Conservation (phyloP, 2,888 invertebrate species). For the Teleogryllus oceanicus region DNA sequence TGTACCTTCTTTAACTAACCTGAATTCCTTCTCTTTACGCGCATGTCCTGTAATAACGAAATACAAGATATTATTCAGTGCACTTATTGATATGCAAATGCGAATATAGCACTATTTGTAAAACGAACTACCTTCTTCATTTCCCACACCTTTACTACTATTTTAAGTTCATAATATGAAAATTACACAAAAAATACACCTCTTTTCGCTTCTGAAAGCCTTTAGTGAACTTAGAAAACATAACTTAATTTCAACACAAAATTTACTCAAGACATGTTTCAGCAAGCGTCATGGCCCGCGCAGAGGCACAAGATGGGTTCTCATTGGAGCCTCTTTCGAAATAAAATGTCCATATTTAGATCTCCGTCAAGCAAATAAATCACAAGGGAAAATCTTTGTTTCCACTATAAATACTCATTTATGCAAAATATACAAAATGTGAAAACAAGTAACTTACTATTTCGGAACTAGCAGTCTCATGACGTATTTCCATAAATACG, state of each 20-base stretch:
- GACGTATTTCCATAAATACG: constrained; percentile 38
- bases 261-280: constrained; percentile 32
- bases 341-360: constrained; percentile 35
- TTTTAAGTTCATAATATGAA: background rate
- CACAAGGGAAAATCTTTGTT: constrained; percentile 5
- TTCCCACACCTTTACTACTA: background rate
- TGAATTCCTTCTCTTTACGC: background rate
- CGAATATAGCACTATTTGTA: background rate
- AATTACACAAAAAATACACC: background rate
- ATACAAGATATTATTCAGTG: background rate
- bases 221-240: constrained; percentile 18
- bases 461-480: constrained; percentile 34
- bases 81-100: background rate
- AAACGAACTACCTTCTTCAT: background rate
- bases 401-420: constrained; percentile 20
- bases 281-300: constrained; percentile 37
- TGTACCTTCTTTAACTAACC: background rate
- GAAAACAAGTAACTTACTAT: constrained; percentile 35
- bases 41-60: background rate
- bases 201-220: background rate
- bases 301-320: constrained; percentile 38
- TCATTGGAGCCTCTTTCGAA: constrained; percentile 37
- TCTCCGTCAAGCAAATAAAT: background rate
- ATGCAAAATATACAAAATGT: constrained; percentile 29
- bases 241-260: constrained; percentile 19